Base-by-base conservation (phyloP, 2,797 vertebrate genomes). In the Malacoraja senta region DNA sequence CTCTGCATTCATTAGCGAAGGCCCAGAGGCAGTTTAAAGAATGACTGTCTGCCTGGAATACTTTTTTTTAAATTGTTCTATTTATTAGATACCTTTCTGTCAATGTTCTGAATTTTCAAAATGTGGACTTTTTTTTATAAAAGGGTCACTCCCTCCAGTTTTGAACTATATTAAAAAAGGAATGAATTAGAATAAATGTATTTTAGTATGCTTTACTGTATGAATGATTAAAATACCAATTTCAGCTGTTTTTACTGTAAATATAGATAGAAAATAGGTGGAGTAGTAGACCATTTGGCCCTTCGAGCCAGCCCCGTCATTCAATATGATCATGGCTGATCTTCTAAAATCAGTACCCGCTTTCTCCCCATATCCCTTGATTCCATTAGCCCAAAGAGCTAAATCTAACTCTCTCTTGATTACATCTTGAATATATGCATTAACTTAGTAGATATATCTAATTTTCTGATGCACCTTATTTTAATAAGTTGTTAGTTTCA, bases 1-100 rank as follows among this genome's bases (percentile, higher is more conserved):
- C 94, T 94, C 94, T 88, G 88, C 88, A 94, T 95, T 96, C 95
- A 95, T 96, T 96, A 96, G 93, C 94, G 95, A 76, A 76, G 38
- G 13, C 68, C 94, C 94, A 95, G 53, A 76, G 38, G 29, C 68
- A 68, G 21, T 91, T 91, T 38, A 72, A 91, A 44, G 32, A 91
- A 72, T 10, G 21, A 91, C 29, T 24, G 8, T 72, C 24, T 74
- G 10, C 68, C 24, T 44, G 12, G 32, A 91, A 17, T 9, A 91
- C 35, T 2, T 91, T 26, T 12, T 92, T 53, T 53, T 72, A 91
- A 24, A 15, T 13, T 76, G 10, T 53, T 74, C 15, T 53, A 24
- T 71, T 72, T 72, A 91, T 32, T 63, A 61, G 83, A n/a, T 72
- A 91, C 38, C 3, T 19, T 91, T 91, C 65, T 71, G 35, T 72